Conservation (phyloP, 1,140 invertebrate species). For the Halesus radiatus region DNA sequence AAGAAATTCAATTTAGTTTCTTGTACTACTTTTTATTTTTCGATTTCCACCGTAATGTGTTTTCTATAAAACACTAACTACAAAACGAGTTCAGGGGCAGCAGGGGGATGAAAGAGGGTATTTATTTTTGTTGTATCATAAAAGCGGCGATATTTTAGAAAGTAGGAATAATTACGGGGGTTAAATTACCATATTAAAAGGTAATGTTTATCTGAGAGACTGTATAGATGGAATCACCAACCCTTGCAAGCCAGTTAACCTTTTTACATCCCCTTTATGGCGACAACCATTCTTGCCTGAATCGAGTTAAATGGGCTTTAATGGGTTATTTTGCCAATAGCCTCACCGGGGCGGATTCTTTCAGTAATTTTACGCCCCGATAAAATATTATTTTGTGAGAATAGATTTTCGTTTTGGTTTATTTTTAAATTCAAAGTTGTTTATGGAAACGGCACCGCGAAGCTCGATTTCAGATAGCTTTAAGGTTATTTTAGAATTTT, state of each 20-base stretch:
- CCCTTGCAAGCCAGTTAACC: conserved; percentile 19
- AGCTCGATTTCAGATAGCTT: too few relatives aligned
- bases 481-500: too few relatives aligned
- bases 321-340: conserved; percentile 33
- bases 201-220: conserved; percentile 34
- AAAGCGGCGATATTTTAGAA: conserved; percentile 23
- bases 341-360: conserved; percentile 6
- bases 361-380: conserved; percentile 15
- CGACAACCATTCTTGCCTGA: conserved; percentile 33
- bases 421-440: conserved; percentile 5
- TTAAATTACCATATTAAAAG: conserved; percentile 38
- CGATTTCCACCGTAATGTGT: too few relatives aligned
- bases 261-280: conserved; percentile 28
- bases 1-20: too few relatives aligned
- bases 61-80: too few relatives aligned
- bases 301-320: conserved; percentile 34
- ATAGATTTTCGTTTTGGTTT: neutral
- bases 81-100: too few relatives aligned
- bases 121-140: conserved; percentile 28
- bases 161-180: conserved; percentile 26
- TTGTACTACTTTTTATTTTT: too few relatives aligned
- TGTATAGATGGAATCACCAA: conserved; percentile 19
- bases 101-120: neutral
- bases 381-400: conserved; percentile 16
- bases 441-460: neutral